These are phyloP conservation scores for Lycaena phlaeas DNA, from an alignment of 2,888 invertebrate species.

Conservation along the genomic window DNA sequence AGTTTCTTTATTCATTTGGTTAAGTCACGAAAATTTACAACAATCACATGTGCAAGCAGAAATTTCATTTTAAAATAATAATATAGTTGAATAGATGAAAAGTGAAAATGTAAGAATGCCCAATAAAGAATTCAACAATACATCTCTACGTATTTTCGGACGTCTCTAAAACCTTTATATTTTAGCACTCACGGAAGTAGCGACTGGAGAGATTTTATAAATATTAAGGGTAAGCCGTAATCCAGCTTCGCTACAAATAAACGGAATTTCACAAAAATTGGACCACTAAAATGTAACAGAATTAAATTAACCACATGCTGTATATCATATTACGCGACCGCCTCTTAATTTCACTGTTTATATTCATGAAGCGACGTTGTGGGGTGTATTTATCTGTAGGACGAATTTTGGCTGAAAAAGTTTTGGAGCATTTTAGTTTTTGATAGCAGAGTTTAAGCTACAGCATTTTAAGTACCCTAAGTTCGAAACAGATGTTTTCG, in stretches of 20 bases:
- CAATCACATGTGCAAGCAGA: no score
- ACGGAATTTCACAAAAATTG: neutral
- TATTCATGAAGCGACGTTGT: slow-evolving; percentile 57
- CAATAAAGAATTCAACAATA: no score
- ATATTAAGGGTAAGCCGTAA: slow-evolving; percentile 18
- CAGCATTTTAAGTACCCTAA: no score
- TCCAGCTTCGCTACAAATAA: neutral
- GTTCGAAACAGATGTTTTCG: no score
- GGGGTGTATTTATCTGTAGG: slow-evolving; percentile 52
- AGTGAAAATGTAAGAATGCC: no score
- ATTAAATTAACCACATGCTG: slow-evolving; percentile 26
- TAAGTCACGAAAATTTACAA: no score
- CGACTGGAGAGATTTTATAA: neutral
- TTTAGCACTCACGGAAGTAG: no score
- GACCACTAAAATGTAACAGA: neutral
- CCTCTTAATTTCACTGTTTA: slow-evolving; percentile 63
- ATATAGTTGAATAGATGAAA: no score
- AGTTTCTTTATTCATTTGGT: no score
- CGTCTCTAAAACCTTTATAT: no score
- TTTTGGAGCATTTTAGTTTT: slow-evolving; percentile 29
- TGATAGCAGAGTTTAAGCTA: slow-evolving; percentile 14
- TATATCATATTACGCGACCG: slow-evolving; percentile 46
- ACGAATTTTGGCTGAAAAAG: slow-evolving; percentile 51
- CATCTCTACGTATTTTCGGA: no score
- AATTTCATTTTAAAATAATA: no score